Percentiles rank a stretch among this genome's conserved stretches.
Evolutionary conservation across 2,113 vertebrate species (phyloP).

Genomic region (Ginglymostoma cirratum): DNA sequence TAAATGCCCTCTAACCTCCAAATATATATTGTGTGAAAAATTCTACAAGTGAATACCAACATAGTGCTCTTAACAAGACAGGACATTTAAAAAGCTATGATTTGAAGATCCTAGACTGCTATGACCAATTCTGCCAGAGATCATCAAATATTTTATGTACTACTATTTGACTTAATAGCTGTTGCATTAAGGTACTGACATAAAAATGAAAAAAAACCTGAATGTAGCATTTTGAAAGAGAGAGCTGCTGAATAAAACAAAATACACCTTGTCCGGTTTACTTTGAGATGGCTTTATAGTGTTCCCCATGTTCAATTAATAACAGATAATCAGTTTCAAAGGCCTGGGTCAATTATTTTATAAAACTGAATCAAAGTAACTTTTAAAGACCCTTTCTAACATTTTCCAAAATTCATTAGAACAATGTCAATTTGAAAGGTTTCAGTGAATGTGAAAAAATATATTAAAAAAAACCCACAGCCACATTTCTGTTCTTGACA

Average conservation of each 20-base stretch:
- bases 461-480: neutral
- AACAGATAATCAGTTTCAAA: constrained; percentile 2
- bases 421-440: neutral
- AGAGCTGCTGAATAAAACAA: neutral
- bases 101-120: neutral
- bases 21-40: neutral
- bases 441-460: neutral
- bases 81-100: neutral
- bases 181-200: neutral
- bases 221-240: neutral
- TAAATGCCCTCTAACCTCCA: neutral
- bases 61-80: neutral
- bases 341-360: neutral
- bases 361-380: neutral
- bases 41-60: neutral
- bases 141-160: neutral
- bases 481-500: neutral
- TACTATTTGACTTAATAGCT: neutral
- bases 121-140: neutral
- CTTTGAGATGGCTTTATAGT: neutral
- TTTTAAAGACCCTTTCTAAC: neutral
- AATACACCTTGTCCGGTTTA: neutral
- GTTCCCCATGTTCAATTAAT: neutral
- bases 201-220: neutral
- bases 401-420: neutral